Percentiles rank a stretch among this genome's conserved stretches.
These are phyloP conservation scores for Ischnura elegans DNA, from an alignment of 2,888 invertebrate genomes.

Conservation along the genomic window DNA sequence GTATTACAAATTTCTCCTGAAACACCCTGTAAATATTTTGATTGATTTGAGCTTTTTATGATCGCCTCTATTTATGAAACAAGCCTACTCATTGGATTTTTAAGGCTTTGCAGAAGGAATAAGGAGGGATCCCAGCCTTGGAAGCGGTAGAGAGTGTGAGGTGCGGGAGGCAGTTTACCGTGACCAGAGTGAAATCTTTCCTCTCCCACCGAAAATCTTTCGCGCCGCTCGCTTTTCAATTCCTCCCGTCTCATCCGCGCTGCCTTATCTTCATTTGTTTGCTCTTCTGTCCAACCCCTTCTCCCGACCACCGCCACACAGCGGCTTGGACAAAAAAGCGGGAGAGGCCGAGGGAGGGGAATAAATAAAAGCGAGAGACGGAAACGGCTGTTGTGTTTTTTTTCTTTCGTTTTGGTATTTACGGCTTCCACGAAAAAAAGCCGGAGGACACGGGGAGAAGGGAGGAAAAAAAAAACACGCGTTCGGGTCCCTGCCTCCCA, in stretches of 20 bases:
- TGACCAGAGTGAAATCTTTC: neutral
- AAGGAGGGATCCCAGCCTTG: too few species aligned
- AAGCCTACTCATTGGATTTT: too few species aligned
- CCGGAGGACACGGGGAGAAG: neutral
- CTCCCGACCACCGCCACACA: neutral
- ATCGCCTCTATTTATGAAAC: too few species aligned
- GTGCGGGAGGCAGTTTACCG: neutral
- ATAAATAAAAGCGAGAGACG: slow-evolving; percentile 21
- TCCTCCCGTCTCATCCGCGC: slow-evolving; percentile 58
- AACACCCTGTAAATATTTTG: too few species aligned
- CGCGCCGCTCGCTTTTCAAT: slow-evolving; percentile 37
- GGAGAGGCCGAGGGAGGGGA: neutral
- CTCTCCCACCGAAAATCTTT: neutral
- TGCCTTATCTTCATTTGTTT: slow-evolving; percentile 66
- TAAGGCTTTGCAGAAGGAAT: too few species aligned
- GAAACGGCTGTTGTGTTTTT: neutral
- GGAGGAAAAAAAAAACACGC: neutral
- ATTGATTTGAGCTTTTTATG: too few species aligned
- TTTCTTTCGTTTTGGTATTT: slow-evolving; percentile 1
- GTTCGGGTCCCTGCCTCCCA: neutral
- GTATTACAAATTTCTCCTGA: too few species aligned
- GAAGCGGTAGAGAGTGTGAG: neutral
- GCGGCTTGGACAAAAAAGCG: neutral
- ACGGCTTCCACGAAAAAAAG: slow-evolving; percentile 12
- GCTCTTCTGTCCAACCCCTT: slow-evolving; percentile 15